These are phyloP conservation scores for Macquaria ambigua DNA, from an alignment of 2,113 vertebrate species.

Conservation along the genomic window DNA sequence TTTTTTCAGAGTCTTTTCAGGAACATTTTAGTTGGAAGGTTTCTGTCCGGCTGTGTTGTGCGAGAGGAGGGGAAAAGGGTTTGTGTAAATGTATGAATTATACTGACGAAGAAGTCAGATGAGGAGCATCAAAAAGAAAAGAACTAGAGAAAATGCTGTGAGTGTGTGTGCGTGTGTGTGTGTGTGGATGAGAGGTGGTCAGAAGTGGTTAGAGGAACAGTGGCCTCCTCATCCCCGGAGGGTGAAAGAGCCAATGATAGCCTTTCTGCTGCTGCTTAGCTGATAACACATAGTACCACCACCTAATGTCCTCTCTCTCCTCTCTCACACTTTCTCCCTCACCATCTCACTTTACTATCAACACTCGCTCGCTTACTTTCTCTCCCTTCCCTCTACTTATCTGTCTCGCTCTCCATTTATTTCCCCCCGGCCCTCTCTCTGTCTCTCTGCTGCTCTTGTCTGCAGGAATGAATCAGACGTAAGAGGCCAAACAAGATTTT, in stretches of 20 bases:
- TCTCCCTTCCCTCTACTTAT: slow-evolving; percentile 67
- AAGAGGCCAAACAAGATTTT: slow-evolving; percentile 98
- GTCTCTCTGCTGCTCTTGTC: slow-evolving; percentile 86
- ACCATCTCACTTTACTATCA: slow-evolving; percentile 66
- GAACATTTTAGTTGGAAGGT: not conserved
- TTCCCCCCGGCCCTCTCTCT: slow-evolving; percentile 76
- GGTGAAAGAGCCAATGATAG: slow-evolving; percentile 64
- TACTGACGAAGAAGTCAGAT: slow-evolving; percentile 2
- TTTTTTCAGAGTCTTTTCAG: not conserved
- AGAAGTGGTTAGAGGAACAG: slow-evolving; percentile 75
- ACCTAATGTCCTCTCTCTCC: slow-evolving; percentile 69
- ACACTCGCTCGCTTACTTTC: slow-evolving; percentile 67
- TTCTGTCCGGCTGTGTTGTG: not conserved
- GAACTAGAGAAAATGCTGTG: not conserved
- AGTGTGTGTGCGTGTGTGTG: slow-evolving; percentile 7
- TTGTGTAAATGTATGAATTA: slow-evolving; percentile 23
- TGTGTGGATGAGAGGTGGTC: slow-evolving; percentile 55
- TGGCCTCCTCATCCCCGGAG: slow-evolving; percentile 63
- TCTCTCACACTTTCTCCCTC: slow-evolving; percentile 54
- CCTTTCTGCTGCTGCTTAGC: slow-evolving; percentile 78
- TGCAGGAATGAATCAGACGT: slow-evolving; percentile 98
- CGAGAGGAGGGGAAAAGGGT: no score
- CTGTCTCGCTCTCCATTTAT: slow-evolving; percentile 76
- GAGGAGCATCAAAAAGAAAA: not conserved
- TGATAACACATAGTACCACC: slow-evolving; percentile 77